phyloP scores from a whole-genome alignment of 2,797 vertebrate species.

The Harpagifer antarcticus region DNA sequence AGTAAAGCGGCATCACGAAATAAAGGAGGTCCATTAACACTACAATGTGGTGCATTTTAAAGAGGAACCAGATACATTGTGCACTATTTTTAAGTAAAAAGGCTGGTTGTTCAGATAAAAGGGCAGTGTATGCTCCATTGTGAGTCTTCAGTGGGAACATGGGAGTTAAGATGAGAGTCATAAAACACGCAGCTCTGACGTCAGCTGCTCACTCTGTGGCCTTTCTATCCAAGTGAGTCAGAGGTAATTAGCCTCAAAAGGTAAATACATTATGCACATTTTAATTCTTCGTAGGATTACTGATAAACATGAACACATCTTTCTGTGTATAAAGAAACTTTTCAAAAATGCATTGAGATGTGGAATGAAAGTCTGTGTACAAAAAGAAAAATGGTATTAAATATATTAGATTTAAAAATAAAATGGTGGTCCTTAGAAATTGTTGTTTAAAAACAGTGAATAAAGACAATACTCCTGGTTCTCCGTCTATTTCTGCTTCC shows the following conservation, averaged over 20 bases:
- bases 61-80: not conserved
- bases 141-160: not conserved
- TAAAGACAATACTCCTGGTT: too few species aligned
- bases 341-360: too few species aligned
- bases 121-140: not conserved
- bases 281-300: not conserved
- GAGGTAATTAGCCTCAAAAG: slow-evolving; percentile 11
- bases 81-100: not conserved
- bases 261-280: slow-evolving; percentile 6
- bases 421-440: too few species aligned
- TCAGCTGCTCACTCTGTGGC: slow-evolving; percentile 19
- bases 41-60: slow-evolving; percentile 11
- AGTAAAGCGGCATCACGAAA: not conserved
- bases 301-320: not conserved
- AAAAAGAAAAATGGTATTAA: too few species aligned
- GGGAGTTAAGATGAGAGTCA: slow-evolving; percentile 8
- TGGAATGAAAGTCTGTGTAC: too few species aligned
- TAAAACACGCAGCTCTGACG: not conserved
- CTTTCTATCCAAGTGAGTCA: slow-evolving; percentile 43
- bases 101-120: not conserved
- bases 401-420: too few species aligned
- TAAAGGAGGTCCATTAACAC: slow-evolving; percentile 3
- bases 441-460: too few species aligned
- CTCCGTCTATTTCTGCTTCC: too few species aligned
- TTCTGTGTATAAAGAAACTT: too few species aligned